Evolutionary conservation across 2,113 vertebrate genomes (phyloP).

Genomic region (Zosterops lateralis): DNA sequence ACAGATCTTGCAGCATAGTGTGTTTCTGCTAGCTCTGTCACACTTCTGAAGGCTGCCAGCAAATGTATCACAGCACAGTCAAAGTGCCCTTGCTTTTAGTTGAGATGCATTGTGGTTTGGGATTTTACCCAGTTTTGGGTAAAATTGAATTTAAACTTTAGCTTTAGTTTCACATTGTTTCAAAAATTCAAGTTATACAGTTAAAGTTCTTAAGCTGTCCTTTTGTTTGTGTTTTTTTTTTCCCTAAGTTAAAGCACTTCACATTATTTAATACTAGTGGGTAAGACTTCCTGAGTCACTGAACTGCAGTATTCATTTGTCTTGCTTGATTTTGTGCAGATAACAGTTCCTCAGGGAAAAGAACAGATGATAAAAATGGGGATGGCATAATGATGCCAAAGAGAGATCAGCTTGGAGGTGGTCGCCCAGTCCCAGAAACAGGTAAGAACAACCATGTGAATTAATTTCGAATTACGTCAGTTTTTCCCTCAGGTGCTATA

Average conservation of each 20-base stretch:
- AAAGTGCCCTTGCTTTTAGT: background rate
- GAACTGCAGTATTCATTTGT: background rate
- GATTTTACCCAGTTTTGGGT: background rate
- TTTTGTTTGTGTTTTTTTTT: background rate
- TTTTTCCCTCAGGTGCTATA: background rate
- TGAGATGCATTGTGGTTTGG: background rate
- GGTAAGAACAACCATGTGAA: slow-evolving; percentile 64
- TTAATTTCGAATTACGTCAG: background rate
- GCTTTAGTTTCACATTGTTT: background rate
- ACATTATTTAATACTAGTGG: background rate
- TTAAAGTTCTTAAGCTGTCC: background rate
- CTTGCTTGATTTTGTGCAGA: slow-evolving; percentile 61
- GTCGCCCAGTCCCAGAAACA: slow-evolving; percentile 85
- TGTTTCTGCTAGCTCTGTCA: background rate
- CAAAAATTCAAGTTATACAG: background rate
- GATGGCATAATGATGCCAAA: slow-evolving; percentile 74
- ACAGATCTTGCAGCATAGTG: background rate
- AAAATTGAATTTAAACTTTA: background rate
- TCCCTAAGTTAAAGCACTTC: accelerated
- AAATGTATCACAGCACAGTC: background rate
- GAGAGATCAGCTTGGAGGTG: slow-evolving; percentile 65
- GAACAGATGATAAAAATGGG: slow-evolving; percentile 66
- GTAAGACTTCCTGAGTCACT: background rate
- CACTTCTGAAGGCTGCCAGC: background rate
- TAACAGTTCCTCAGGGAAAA: slow-evolving; percentile 68